phyloP scores from a whole-genome alignment of 2,797 vertebrate species.

The Eurystomus glaucurus region DNA sequence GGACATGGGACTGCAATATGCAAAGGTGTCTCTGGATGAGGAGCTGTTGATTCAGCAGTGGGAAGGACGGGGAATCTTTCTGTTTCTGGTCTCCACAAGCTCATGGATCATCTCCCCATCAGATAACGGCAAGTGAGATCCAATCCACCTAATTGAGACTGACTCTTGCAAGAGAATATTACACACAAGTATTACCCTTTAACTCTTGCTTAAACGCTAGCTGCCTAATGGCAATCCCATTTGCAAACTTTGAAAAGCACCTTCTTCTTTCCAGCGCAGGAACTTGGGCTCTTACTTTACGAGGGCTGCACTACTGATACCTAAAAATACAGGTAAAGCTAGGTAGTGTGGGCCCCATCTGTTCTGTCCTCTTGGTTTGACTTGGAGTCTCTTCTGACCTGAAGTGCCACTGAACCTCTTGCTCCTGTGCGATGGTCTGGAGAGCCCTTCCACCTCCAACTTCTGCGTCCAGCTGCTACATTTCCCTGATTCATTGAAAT shows the following conservation, averaged over 20 bases:
- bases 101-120: conserved; percentile 17
- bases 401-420: neutral
- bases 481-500: neutral
- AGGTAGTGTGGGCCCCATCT: neutral
- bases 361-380: neutral
- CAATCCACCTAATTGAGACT: neutral
- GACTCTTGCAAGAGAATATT: neutral
- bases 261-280: neutral
- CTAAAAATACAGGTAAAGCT: neutral
- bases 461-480: neutral
- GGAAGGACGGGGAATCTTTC: neutral
- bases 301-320: neutral
- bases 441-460: neutral
- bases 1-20: neutral
- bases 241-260: neutral
- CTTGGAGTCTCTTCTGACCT: neutral
- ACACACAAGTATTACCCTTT: neutral
- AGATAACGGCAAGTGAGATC: neutral
- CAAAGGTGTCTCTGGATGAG: conserved; percentile 22
- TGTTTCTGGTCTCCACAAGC: neutral
- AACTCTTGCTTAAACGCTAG: neutral
- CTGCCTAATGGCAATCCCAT: neutral
- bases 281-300: neutral
- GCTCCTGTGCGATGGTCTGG: neutral
- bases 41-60: neutral